phyloP scores from a whole-genome alignment of 2,888 invertebrate genomes.

The Taphrorychus bicolor region DNA sequence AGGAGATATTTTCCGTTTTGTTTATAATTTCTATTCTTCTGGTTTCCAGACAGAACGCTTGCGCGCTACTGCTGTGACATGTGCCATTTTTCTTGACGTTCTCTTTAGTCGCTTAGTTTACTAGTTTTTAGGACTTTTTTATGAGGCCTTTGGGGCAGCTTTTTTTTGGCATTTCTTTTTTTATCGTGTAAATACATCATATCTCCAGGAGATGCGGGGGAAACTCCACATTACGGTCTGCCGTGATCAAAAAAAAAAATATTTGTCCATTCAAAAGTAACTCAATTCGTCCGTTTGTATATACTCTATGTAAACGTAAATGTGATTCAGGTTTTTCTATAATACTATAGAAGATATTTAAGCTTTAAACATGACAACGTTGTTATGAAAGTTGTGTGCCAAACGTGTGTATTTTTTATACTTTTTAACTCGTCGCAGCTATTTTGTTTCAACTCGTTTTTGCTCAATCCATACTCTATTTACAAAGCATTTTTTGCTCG shows the following conservation, averaged over 20 bases:
- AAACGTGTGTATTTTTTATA: neutral
- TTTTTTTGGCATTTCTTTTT: neutral
- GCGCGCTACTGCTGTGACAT: slow-evolving; percentile 55
- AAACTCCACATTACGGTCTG: too few species aligned
- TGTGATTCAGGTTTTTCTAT: slow-evolving; percentile 32
- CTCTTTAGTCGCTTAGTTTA: neutral
- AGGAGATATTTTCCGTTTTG: neutral
- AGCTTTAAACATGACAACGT: neutral
- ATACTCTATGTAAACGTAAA: slow-evolving; percentile 21
- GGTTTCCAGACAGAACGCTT: neutral
- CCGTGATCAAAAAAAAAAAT: neutral
- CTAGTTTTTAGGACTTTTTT: slow-evolving; percentile 10
- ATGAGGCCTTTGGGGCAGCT: slow-evolving; percentile 8
- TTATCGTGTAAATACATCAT: neutral
- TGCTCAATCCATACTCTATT: neutral
- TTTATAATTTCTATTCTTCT: neutral
- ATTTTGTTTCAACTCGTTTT: neutral
- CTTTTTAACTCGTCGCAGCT: neutral
- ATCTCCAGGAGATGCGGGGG: neutral
- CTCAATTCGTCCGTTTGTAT: slow-evolving; percentile 28
- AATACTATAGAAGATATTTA: slow-evolving; percentile 1
- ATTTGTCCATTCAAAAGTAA: slow-evolving; percentile 31
- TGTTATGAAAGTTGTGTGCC: neutral
- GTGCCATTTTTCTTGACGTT: slow-evolving; percentile 55
- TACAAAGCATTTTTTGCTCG: neutral